Conservation (phyloP, 2,888 invertebrate genomes). For the Catocala nupta region DNA sequence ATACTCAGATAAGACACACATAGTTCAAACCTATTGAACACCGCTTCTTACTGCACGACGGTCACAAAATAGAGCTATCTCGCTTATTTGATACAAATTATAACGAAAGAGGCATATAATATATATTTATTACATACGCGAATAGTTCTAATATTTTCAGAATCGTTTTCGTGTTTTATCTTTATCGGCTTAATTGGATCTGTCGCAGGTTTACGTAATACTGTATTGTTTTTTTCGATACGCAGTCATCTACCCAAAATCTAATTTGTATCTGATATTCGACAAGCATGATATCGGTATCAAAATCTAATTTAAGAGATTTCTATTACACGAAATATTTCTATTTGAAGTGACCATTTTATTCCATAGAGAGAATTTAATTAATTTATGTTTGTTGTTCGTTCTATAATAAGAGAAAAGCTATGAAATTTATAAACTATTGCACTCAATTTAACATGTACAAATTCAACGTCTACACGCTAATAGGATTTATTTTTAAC, state of each 20-base stretch:
- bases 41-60: too few relatives aligned
- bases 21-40: too few relatives aligned
- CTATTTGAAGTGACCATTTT: conserved; percentile 24
- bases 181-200: conserved; percentile 36
- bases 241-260: conserved; percentile 9
- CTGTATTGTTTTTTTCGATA: conserved; percentile 15
- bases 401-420: too few relatives aligned
- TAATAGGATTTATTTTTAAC: too few relatives aligned
- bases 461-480: too few relatives aligned
- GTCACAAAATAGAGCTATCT: too few relatives aligned
- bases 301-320: conserved; percentile 10
- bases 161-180: conserved; percentile 38
- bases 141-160: conserved; percentile 28
- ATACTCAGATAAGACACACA: too few relatives aligned
- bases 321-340: conserved; percentile 15
- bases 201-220: conserved; percentile 4
- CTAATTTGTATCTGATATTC: conserved; percentile 11
- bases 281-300: conserved; percentile 20
- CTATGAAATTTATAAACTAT: too few relatives aligned
- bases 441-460: too few relatives aligned
- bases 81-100: too few relatives aligned
- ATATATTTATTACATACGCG: conserved; percentile 10
- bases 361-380: not conserved
- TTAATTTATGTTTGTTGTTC: too few relatives aligned
- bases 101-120: too few relatives aligned